Percentiles rank a stretch among this genome's conserved stretches.
Evolutionary conservation across 1,140 invertebrate genomes (phyloP).

Genomic region (Hylaeus anthracinus): DNA sequence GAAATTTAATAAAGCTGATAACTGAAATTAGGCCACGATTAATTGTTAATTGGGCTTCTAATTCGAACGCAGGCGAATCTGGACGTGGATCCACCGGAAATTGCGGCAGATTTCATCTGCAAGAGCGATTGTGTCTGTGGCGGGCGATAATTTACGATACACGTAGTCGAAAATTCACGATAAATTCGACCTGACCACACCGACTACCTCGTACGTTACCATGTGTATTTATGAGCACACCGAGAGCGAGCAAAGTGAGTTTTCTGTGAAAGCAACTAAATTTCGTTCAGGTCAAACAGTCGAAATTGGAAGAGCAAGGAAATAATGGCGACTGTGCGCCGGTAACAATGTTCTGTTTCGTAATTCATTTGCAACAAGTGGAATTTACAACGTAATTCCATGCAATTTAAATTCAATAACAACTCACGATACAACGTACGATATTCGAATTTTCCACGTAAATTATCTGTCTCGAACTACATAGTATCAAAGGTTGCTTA

Average conservation of each 20-base stretch:
- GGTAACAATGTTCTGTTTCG: neutral
- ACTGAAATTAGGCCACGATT: constrained; percentile 23
- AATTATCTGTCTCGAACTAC: no score
- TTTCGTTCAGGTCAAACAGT: neutral
- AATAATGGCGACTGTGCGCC: neutral
- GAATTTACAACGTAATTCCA: neutral
- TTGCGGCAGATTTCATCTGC: constrained; percentile 33
- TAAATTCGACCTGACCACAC: constrained; percentile 4
- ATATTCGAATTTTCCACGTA: no score
- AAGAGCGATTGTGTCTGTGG: constrained; percentile 19
- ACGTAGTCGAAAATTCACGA: constrained; percentile 30
- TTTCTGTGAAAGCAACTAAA: constrained; percentile 16
- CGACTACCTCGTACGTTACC: neutral
- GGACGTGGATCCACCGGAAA: constrained; percentile 25
- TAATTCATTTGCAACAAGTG: neutral
- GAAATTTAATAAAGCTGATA: constrained; percentile 5
- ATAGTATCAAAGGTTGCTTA: no score
- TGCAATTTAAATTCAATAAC: neutral
- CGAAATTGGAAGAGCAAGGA: constrained; percentile 5
- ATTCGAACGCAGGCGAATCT: constrained; percentile 3
- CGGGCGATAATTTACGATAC: constrained; percentile 35
- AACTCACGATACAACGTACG: no score
- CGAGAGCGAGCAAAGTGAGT: neutral
- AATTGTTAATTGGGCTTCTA: constrained; percentile 34
- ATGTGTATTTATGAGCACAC: constrained; percentile 24